phyloP scores from a whole-genome alignment of 2,113 vertebrate species.

The Tetraodon nigroviridis region DNA sequence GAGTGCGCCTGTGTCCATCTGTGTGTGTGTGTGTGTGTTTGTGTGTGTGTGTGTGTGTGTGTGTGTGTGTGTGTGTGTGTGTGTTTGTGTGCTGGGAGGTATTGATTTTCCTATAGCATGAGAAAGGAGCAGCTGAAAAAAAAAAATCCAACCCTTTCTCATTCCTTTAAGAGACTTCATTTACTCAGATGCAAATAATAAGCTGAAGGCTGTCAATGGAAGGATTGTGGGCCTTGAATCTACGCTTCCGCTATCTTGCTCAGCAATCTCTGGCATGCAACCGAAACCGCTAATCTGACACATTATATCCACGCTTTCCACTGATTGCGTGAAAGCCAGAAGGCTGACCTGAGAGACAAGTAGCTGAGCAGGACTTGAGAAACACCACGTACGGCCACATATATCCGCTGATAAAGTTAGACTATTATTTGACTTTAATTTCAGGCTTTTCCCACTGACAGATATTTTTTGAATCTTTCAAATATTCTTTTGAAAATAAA shows the following conservation, averaged over 20 bases:
- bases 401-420: not conserved
- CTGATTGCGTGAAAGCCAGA: slow-evolving; percentile 64
- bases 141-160: slow-evolving; percentile 60
- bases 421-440: no score
- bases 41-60: slow-evolving; percentile 3
- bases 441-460: not conserved
- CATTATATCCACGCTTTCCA: slow-evolving; percentile 72
- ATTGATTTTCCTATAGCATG: slow-evolving; percentile 67
- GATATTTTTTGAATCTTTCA: slow-evolving; percentile 35
- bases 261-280: slow-evolving; percentile 68
- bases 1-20: slow-evolving; percentile 1
- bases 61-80: slow-evolving; percentile 3
- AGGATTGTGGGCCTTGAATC: slow-evolving; percentile 64
- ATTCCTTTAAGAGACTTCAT: slow-evolving; percentile 69
- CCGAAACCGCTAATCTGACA: slow-evolving; percentile 74
- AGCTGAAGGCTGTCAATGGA: slow-evolving; percentile 60
- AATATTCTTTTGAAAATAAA: slow-evolving; percentile 76
- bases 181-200: slow-evolving; percentile 73
- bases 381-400: not conserved
- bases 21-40: slow-evolving; percentile 3
- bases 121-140: slow-evolving; percentile 48
- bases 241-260: slow-evolving; percentile 58
- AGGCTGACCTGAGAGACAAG: slow-evolving; percentile 51
- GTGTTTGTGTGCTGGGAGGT: slow-evolving; percentile 10
- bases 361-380: slow-evolving; percentile 49